phyloP scores from a whole-genome alignment of 2,797 vertebrate species.

The Leuciscus waleckii region DNA sequence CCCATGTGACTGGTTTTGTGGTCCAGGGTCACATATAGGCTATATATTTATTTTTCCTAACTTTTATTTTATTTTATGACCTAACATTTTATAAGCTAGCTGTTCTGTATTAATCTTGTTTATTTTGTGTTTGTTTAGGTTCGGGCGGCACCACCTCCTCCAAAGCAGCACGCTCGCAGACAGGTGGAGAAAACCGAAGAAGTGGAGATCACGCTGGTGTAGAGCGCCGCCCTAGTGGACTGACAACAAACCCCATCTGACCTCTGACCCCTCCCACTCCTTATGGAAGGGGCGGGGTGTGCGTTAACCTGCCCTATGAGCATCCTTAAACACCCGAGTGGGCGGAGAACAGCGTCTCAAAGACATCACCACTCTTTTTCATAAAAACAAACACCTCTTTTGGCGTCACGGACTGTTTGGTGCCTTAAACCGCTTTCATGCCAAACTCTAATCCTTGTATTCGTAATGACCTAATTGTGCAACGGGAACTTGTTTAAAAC shows the following conservation, averaged over 20 bases:
- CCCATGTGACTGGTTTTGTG: too few relatives aligned
- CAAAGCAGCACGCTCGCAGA: constrained; percentile 88
- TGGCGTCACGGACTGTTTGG: constrained; percentile 60
- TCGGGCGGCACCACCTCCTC: constrained; percentile 93
- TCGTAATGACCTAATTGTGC: constrained; percentile 42
- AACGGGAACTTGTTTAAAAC: constrained; percentile 51
- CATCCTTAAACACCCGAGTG: constrained; percentile 25
- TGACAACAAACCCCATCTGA: constrained; percentile 56
- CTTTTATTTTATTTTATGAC: neutral
- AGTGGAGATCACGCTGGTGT: constrained; percentile 98
- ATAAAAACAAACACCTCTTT: constrained; percentile 60
- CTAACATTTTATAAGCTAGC: neutral
- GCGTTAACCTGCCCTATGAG: constrained; percentile 6
- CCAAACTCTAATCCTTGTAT: constrained; percentile 59
- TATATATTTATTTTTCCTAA: neutral
- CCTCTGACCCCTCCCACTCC: constrained; percentile 52
- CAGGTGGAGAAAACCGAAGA: constrained; percentile 90
- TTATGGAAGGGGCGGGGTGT: constrained; percentile 47
- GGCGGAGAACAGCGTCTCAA: constrained; percentile 45
- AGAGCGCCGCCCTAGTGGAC: constrained; percentile 64
- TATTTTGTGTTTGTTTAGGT: constrained; percentile 79
- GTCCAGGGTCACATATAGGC: too few relatives aligned
- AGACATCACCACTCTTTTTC: constrained; percentile 33
- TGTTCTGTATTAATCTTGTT: neutral
- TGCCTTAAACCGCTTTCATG: constrained; percentile 77